Percentiles rank a stretch among this genome's conserved stretches.
These are phyloP conservation scores for Oriolus oriolus DNA, from an alignment of 2,113 vertebrate species.

Conservation along the genomic window DNA sequence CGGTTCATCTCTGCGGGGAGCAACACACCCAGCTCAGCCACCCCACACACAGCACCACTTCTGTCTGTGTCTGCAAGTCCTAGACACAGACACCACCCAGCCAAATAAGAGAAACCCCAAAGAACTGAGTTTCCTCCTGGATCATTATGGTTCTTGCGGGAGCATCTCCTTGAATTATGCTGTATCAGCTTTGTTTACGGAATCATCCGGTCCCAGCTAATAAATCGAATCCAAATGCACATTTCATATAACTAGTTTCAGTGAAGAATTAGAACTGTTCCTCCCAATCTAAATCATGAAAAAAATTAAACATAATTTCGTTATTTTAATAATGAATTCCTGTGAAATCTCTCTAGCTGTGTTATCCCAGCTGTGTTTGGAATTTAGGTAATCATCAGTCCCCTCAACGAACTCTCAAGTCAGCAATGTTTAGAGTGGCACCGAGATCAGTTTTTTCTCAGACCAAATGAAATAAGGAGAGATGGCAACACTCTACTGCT, in stretches of 20 bases:
- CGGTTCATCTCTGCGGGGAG: conserved; percentile 89
- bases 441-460: neutral
- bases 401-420: neutral
- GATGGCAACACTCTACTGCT: neutral
- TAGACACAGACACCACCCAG: neutral
- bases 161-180: neutral
- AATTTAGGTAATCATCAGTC: neutral
- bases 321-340: neutral
- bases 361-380: neutral
- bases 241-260: neutral
- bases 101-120: neutral
- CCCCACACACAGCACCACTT: neutral
- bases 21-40: neutral
- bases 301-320: neutral
- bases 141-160: rapidly evolving
- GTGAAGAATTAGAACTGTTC: neutral
- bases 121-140: neutral
- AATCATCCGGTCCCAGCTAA: neutral
- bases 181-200: neutral
- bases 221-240: neutral
- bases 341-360: neutral
- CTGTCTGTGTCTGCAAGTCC: rapidly evolving
- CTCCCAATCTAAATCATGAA: neutral
- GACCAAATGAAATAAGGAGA: neutral
- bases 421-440: neutral